Conservation (phyloP, 1,140 invertebrate species). For the Pseudomyrmex concolor region DNA sequence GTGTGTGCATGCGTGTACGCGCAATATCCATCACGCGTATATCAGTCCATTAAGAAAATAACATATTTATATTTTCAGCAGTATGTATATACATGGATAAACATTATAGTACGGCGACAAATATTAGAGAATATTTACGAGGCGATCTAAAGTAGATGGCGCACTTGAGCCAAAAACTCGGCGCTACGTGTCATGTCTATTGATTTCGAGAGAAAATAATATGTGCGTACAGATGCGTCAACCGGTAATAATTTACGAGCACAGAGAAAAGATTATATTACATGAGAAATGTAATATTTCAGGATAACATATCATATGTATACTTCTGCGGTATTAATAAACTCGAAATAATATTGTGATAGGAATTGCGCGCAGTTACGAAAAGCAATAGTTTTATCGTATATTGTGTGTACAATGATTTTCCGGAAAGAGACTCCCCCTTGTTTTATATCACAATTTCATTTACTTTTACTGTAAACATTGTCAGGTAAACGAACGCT, state of each 20-base stretch:
- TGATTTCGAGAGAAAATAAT: conserved; percentile 56
- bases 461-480: background rate
- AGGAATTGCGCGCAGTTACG: background rate
- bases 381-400: background rate
- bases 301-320: background rate
- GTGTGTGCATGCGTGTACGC: background rate
- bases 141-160: conserved; percentile 43
- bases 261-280: background rate
- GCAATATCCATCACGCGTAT: background rate
- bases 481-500: conserved; percentile 9
- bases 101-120: conserved; percentile 38
- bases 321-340: conserved; percentile 14
- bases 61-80: conserved; percentile 53
- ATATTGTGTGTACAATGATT: background rate
- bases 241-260: conserved; percentile 3
- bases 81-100: conserved; percentile 15
- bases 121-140: conserved; percentile 71
- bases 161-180: conserved; percentile 5
- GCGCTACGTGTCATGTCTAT: conserved; percentile 53
- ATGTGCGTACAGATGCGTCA: conserved; percentile 6
- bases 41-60: conserved; percentile 42
- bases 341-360: conserved; percentile 29
- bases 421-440: background rate
- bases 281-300: no score
- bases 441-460: background rate